phyloP scores from a whole-genome alignment of 2,113 vertebrate species.

The Mustela lutreola region DNA sequence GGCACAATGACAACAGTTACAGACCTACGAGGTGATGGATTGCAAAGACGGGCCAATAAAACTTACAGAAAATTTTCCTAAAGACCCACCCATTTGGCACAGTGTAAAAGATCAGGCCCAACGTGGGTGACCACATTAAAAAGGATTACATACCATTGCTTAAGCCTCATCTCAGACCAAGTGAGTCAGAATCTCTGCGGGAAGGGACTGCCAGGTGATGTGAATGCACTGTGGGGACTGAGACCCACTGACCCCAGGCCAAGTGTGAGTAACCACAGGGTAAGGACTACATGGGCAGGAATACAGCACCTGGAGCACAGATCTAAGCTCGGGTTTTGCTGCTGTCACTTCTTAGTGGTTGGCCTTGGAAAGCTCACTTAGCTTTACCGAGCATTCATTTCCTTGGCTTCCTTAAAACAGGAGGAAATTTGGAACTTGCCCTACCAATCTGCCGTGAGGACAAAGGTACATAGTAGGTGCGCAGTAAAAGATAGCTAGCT shows the following conservation, averaged over 20 bases:
- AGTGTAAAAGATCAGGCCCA: background rate
- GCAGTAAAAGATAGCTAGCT: background rate
- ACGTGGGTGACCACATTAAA: background rate
- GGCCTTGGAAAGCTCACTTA: background rate
- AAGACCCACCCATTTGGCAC: accelerated
- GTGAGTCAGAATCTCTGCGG: background rate
- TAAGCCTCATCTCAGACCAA: background rate
- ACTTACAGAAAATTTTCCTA: accelerated
- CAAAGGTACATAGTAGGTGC: background rate
- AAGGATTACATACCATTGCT: background rate
- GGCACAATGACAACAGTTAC: background rate
- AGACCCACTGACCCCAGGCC: background rate
- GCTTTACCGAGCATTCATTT: background rate
- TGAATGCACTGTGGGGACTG: accelerated
- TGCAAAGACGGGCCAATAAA: background rate
- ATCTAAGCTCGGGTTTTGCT: background rate
- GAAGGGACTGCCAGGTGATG: no score
- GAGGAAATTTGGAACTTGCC: background rate
- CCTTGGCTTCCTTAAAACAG: background rate
- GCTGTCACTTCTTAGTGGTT: background rate
- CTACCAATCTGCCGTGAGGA: background rate
- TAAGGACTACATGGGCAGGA: background rate
- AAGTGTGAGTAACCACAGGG: background rate
- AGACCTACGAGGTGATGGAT: background rate
- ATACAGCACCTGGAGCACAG: background rate